Base-by-base conservation (phyloP, 2,797 vertebrate species). In the Anisognathus igniventris region DNA sequence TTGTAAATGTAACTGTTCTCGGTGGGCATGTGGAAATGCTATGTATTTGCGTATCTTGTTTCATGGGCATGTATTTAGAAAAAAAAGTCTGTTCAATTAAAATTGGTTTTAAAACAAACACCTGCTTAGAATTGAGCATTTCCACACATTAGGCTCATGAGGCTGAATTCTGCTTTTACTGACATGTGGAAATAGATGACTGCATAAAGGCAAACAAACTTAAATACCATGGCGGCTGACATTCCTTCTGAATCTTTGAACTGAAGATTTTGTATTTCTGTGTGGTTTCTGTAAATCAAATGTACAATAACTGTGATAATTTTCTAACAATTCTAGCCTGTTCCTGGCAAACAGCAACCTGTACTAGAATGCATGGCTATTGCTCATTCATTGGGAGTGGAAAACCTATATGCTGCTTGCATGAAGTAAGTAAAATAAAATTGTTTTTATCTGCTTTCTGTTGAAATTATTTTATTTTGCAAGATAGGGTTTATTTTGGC, bases 311-410 rank as follows among this genome's bases (percentile, higher is more conserved):
- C 35, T 87, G 25, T 75, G 56, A 25, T 76, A 81, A 37, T 96
- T 96, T 95, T 96, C 66, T 97, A 28, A 96, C 57, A 75, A 96
- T 94, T 97, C 85, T 96, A 99, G 99, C 98, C 98, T 33, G 56
- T 98, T 94, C 98, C 98, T 51, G 98, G 98, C 79, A 98, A 98
- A 64, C 98, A 98, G 96, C 98, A 97, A 86, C 98, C 98, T 31
- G 94, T 99, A 47, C 95, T 99, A 8, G 99, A 99, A 96, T 99
- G 99, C 92, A 97, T 99, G 91, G 98, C 98, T 94, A 98, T 99
- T 97, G 98, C 98, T 82, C 98, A 99, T 89, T 98, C 98, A 44
- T 62, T 99, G 82, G 98, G 98, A 94, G 98, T 98, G 83, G 98
- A 99, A 91, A 98, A 96, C 82, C 98, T 99, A 56, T 98, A 99